Evolutionary conservation across 1,140 invertebrate species (phyloP).

Genomic region (Cepaea nemoralis): DNA sequence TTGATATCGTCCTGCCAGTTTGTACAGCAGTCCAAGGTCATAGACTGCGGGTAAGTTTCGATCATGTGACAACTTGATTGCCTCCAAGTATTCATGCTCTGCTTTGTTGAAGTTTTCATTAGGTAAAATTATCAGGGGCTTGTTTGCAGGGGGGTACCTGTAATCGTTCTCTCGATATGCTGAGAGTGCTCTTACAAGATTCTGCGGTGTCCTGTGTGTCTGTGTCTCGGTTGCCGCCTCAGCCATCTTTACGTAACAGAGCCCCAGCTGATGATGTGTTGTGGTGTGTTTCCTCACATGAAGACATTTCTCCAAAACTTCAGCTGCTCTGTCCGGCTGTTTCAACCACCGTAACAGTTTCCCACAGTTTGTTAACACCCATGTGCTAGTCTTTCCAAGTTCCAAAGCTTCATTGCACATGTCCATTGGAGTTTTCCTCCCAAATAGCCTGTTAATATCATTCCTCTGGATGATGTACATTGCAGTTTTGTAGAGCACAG

Average conservation of each 20-base stretch:
- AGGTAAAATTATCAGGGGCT: not conserved
- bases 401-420: not conserved
- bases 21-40: not conserved
- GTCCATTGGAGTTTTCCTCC: not conserved
- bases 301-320: not conserved
- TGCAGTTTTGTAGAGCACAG: not conserved
- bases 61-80: not conserved
- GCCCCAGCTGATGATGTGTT: not conserved
- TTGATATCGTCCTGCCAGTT: not conserved
- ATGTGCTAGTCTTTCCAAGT: not conserved
- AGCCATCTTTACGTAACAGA: not conserved
- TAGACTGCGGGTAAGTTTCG: not conserved
- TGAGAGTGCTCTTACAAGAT: too few relatives aligned
- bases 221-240: not conserved
- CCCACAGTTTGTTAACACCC: too few relatives aligned
- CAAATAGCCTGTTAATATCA: not conserved
- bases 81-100: not conserved
- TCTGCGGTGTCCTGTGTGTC: too few relatives aligned
- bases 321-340: not conserved
- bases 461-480: not conserved
- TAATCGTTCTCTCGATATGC: too few relatives aligned
- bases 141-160: too few relatives aligned
- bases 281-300: not conserved
- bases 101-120: not conserved
- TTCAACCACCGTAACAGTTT: not conserved